Percentiles rank a stretch among this genome's conserved stretches.
Conservation (phyloP, 2,797 vertebrate genomes). For the Myoxocephalus aenaeus region DNA sequence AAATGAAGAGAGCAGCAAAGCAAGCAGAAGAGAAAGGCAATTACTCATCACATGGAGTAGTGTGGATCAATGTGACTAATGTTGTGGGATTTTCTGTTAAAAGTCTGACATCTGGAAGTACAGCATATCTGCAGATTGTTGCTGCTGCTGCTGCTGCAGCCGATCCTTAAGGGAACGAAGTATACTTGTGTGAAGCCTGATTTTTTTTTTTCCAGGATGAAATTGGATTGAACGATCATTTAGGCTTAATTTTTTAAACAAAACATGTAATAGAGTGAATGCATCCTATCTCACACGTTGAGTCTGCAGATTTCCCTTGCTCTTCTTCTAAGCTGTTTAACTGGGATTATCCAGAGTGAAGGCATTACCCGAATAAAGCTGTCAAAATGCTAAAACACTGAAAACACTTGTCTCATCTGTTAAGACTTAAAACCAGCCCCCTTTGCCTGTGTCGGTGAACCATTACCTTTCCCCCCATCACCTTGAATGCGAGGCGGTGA, state of each 20-base stretch:
- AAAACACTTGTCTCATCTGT: slow-evolving; percentile 33
- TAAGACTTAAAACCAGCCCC: slow-evolving; percentile 12
- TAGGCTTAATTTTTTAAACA: slow-evolving; percentile 14
- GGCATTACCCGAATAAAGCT: slow-evolving; percentile 63
- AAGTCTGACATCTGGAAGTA: background rate
- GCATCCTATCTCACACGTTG: slow-evolving; percentile 38
- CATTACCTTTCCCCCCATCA: background rate
- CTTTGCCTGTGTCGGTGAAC: background rate
- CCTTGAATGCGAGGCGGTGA: background rate
- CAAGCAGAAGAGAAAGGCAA: background rate
- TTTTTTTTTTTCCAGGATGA: slow-evolving; percentile 30
- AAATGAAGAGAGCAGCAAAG: slow-evolving; percentile 1
- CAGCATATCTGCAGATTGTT: background rate
- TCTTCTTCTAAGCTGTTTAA: slow-evolving; percentile 68
- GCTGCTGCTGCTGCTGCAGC: background rate
- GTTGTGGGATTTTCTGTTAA: background rate
- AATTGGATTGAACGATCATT: slow-evolving; percentile 46
- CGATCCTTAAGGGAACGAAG: background rate
- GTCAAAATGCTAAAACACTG: slow-evolving; percentile 59
- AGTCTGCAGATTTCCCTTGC: slow-evolving; percentile 46
- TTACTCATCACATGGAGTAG: background rate
- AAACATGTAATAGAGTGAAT: slow-evolving; percentile 27
- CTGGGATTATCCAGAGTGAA: slow-evolving; percentile 65
- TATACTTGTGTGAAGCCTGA: background rate
- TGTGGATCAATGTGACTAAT: background rate